Conservation (phyloP, 2,797 vertebrate species). For the Acanthurus tractus region DNA sequence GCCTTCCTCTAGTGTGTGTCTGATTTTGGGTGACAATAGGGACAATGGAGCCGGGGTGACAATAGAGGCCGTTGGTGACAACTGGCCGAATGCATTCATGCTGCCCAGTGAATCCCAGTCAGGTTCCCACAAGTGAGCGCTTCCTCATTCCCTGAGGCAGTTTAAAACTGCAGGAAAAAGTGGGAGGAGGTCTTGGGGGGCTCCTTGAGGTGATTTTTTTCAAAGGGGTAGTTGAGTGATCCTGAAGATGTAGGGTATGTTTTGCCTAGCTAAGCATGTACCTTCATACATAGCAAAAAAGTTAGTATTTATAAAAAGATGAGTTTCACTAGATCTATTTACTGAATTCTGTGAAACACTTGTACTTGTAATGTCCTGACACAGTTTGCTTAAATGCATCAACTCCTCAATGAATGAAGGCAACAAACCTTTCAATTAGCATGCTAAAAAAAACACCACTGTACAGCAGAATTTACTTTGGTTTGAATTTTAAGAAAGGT, state of each 20-base stretch:
- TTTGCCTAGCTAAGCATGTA: neutral
- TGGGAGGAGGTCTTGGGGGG: constrained; percentile 1
- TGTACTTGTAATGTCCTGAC: too few relatives aligned
- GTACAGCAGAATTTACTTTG: neutral
- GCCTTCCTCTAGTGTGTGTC: constrained; percentile 85
- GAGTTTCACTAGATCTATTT: too few relatives aligned
- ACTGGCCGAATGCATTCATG: constrained; percentile 76
- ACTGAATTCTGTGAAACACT: too few relatives aligned
- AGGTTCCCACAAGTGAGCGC: constrained; percentile 81
- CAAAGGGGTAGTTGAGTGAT: constrained; percentile 13
- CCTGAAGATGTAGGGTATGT: neutral
- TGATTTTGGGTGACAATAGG: constrained; percentile 81
- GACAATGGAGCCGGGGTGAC: constrained; percentile 76
- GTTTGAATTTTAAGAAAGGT: neutral
- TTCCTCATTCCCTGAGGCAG: constrained; percentile 68
- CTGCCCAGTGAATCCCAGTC: constrained; percentile 77
- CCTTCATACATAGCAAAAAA: neutral
- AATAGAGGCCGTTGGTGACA: constrained; percentile 81
- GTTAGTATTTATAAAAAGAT: too few relatives aligned
- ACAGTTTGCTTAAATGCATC: too few relatives aligned
- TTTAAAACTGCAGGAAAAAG: constrained; percentile 53
- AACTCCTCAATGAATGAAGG: too few relatives aligned
- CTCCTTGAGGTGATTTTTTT: constrained; percentile 22
- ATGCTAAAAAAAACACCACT: too few relatives aligned
- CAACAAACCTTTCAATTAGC: too few relatives aligned